Base-by-base conservation (phyloP, 2,797 vertebrate genomes). In the Pelodytes ibericus region DNA sequence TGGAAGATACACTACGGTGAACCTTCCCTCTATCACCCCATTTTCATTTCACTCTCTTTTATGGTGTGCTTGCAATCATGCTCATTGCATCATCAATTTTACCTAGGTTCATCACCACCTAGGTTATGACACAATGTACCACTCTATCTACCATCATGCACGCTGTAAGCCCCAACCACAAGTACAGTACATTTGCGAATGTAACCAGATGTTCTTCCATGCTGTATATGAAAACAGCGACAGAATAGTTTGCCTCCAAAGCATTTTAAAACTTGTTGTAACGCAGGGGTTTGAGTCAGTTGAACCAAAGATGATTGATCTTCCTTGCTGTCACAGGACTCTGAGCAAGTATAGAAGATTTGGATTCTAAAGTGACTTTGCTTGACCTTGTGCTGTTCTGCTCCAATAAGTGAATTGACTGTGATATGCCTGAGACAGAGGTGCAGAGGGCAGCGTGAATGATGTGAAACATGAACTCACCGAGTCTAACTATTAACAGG, bases 241-340 rank as follows among this genome's bases (percentile, higher is more conserved):
- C n/a, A n/a, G n/a, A n/a, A 53, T 53, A 13, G 0, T 53, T 53
- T 53, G 8, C 13, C 49, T 53, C 22, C 20, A 58, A 44, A 47
- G 13, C 39, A 31, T 13, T 5, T 44, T 57, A 36, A 30, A 29
- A 59, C 20, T 31, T 67, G 20, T 13, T 26, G 26, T 39, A 33
- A 41, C 33, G 66, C 57, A 56, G 72, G 4, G 27, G 49, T 49
- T 56, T 74, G 61, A 65, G 49, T 27, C 36, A 74, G 63, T 31
- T 74, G 72, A 74, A 74, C 53, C 63, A 74, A 56, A 20, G 16
- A 74, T 67, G 63, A 74, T 74, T 67, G 72, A 74, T 74, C 65
- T 66, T 53, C 57, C 47, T 58, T 7, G 59, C 62, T 74, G 63
- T 58, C 20, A 9, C 36, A 59, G 57, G 63, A 64, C 56, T 74